Percentiles rank a stretch among this genome's conserved stretches.
Conservation (phyloP, 2,113 vertebrate species). For the Rissa tridactyla region DNA sequence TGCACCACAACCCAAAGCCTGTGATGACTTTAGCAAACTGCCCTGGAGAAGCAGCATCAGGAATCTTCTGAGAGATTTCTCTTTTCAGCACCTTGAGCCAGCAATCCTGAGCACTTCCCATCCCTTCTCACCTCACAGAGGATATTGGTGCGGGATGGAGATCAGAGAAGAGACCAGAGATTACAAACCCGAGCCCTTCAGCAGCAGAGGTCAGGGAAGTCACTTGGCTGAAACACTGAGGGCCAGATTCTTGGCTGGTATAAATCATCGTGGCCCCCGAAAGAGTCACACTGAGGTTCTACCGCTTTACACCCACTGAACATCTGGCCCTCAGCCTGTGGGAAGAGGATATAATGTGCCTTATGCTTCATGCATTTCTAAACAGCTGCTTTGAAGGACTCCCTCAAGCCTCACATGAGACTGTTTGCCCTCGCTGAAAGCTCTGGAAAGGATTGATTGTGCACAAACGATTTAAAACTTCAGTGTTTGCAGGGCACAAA, state of each 20-base stretch:
- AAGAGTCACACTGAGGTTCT: background rate
- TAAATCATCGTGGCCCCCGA: background rate
- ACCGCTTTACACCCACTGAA: slow-evolving; percentile 13
- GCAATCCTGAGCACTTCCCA: background rate
- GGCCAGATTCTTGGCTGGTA: background rate
- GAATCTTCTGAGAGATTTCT: background rate
- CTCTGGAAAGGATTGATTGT: background rate
- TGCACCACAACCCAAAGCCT: background rate
- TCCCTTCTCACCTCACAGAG: background rate
- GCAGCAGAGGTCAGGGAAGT: background rate
- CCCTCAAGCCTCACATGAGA: background rate
- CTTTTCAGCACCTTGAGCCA: background rate
- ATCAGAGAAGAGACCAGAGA: background rate
- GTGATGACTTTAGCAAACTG: background rate
- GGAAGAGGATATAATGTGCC: slow-evolving; percentile 33
- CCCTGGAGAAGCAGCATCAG: background rate
- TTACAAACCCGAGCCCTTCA: background rate
- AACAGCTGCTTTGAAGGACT: slow-evolving; percentile 39
- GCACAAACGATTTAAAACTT: background rate
- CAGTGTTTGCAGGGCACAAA: background rate
- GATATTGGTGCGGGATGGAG: accelerated
- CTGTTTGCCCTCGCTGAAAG: background rate
- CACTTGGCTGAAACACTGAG: background rate
- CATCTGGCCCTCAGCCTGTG: slow-evolving; percentile 41
- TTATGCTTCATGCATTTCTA: background rate